These are phyloP conservation scores for Agrotis segetum DNA, from an alignment of 2,888 invertebrate species.

Conservation along the genomic window DNA sequence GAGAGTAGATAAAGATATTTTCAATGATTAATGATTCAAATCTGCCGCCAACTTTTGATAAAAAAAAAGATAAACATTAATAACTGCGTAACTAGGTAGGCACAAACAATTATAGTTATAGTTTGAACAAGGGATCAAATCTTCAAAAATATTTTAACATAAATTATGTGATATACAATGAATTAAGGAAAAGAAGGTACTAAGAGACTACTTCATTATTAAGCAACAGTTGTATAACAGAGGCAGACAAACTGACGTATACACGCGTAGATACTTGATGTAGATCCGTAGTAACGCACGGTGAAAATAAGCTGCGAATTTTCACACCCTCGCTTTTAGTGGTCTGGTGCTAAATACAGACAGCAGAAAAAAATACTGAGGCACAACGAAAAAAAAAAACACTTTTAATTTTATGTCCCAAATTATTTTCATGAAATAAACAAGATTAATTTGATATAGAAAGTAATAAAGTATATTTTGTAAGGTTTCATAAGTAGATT, in stretches of 20 bases:
- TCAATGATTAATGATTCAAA: too few relatives aligned
- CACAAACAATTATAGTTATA: too few relatives aligned
- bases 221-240: slow-evolving; percentile 49
- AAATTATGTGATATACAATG: not conserved
- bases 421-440: not conserved
- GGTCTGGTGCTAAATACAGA: slow-evolving; percentile 81
- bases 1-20: too few relatives aligned
- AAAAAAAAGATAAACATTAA: too few relatives aligned
- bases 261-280: slow-evolving; percentile 33
- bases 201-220: slow-evolving; percentile 5
- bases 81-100: not conserved
- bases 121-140: not conserved
- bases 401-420: not conserved
- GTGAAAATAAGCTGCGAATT: slow-evolving; percentile 87
- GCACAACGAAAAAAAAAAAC: not conserved
- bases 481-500: slow-evolving; percentile 14
- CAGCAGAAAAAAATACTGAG: slow-evolving; percentile 70
- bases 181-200: not conserved
- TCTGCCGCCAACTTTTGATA: too few relatives aligned
- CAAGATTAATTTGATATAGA: not conserved
- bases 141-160: not conserved
- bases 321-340: slow-evolving; percentile 87
- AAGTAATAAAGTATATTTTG: not conserved
- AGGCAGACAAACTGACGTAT: slow-evolving; percentile 37
- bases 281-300: slow-evolving; percentile 64